phyloP scores from a whole-genome alignment of 2,113 vertebrate genomes.

The Xenopus tropicalis region DNA sequence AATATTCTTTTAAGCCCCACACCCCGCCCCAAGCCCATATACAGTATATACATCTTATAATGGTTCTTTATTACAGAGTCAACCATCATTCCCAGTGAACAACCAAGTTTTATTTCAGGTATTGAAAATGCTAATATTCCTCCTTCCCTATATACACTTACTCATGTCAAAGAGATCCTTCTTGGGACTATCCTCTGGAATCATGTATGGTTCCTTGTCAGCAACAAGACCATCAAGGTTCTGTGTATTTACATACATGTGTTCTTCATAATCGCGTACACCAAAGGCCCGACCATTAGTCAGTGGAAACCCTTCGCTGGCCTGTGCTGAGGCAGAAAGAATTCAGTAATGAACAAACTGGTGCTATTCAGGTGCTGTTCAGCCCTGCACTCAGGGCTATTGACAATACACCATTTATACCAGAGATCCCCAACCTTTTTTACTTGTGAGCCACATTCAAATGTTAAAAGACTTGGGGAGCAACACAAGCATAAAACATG shows the following conservation, averaged over 20 bases:
- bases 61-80: too few relatives aligned
- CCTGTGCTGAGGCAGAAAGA: constrained; percentile 48
- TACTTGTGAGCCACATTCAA: too few relatives aligned
- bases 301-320: constrained; percentile 82
- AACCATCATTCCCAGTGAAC: neutral
- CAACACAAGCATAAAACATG: too few relatives aligned
- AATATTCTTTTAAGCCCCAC: too few relatives aligned
- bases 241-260: constrained; percentile 93
- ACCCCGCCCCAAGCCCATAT: too few relatives aligned
- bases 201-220: neutral
- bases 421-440: too few relatives aligned
- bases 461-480: too few relatives aligned
- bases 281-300: constrained; percentile 71
- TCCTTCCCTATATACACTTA: constrained; percentile 58
- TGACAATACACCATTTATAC: neutral
- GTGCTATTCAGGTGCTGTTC: too few relatives aligned
- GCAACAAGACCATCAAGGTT: constrained; percentile 69
- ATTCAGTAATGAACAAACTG: neutral
- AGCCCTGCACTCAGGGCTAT: neutral
- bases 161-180: constrained; percentile 98
- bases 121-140: neutral
- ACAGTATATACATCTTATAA: too few relatives aligned
- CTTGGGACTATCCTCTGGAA: constrained; percentile 74
- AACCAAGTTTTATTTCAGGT: neutral
- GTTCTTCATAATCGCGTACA: constrained; percentile 82